Base-by-base conservation (phyloP, 2,888 invertebrate species). In the Agrochola macilenta region DNA sequence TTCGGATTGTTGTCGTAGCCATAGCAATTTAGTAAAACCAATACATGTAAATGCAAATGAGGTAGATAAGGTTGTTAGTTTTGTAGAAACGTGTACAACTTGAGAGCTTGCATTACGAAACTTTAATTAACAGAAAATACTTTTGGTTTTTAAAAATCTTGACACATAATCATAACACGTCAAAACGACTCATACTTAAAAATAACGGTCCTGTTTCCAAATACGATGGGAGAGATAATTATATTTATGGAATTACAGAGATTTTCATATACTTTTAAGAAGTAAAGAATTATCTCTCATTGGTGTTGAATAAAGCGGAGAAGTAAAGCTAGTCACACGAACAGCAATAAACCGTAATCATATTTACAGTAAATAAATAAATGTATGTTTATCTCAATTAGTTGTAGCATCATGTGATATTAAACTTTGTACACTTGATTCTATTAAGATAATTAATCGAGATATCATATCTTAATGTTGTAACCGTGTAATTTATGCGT, bases 151-250 rank as follows among this genome's bases (percentile, higher is more conserved):
- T 46, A 12, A 2, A 83, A 87, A 82, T 76, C 77, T 80, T 79
- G 80, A 82, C 76, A 88, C 82, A 87, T 89, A 90, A 90, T 91
- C 89, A 91, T 92, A 93, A 91, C 91, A 91, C 83, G 90, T 93
- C 83, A 86, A 71, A 85, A 81, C 83, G 78, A 77, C 76, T 73
- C 78, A 80, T 83, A 86, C 89, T 91, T 90, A 89, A 91, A 93
- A 91, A 81, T 92, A 93, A 93, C 90, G 90, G 89, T 88, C 83
- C 74, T 85, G 69, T 90, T 90, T 89, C 90, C 88, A 90, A 90
- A 92, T 91, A 89, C 87, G 88, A 88, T 70, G 66, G 43, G 85
- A 88, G 85, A 90, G 89, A 90, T 91, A 91, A 92, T 93, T 92
- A 93, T 92, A 90, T 88, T 92, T 92, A 88, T 93, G 92, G 82